Evolutionary conservation across 2,113 vertebrate genomes (phyloP), one percentile per base, ranked within the genome.

Genomic region (Fregata magnificens): DNA sequence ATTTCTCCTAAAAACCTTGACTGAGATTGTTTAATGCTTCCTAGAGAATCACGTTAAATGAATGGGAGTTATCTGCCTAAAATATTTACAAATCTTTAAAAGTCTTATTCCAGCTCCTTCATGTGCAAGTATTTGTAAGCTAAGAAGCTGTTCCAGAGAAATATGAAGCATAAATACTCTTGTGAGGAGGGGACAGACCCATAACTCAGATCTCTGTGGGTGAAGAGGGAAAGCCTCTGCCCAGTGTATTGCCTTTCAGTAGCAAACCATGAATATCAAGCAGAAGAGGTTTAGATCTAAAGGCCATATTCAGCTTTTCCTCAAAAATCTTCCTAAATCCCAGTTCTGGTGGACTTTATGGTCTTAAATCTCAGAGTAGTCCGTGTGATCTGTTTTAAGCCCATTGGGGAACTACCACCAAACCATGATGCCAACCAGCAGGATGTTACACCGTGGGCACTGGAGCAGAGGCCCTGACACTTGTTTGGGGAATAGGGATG

Each of bases 371-470:
- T 86, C 22, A 32, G 26, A 78, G 24, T 62, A 58, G 67, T 13
- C 20, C 6, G 3, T 5, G 16, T 66, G 38, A 73, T 70, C 29
- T 73, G 1, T 49, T 92, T 61, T 42, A 80, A 65, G 21, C 10
- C 5, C 0, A 0, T 10, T 13, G n/a, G 28, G 36, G 19, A 83
- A 34, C 52, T 66, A n/a, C 22, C 32, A 71, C 38, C 38, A 49
- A 91, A 62, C 21, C 29, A 3, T 28, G 45, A 82, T 29, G 29
- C 6, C 38, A 47, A 10, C 16, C 50, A 71, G 62, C 58, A 86
- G 9, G 26, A 59, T 0, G 0, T 10, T 59, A 26, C 2, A 0
- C 31, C 58, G 12, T 34, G 20, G 49, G 5, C 53, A n/a, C 42
- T 1, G 1, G 24, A 74, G 34, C 25, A 76, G 86, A 83, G 12